Base-by-base conservation (phyloP, 2,113 vertebrate genomes). In the Xyliphius kryptos region DNA sequence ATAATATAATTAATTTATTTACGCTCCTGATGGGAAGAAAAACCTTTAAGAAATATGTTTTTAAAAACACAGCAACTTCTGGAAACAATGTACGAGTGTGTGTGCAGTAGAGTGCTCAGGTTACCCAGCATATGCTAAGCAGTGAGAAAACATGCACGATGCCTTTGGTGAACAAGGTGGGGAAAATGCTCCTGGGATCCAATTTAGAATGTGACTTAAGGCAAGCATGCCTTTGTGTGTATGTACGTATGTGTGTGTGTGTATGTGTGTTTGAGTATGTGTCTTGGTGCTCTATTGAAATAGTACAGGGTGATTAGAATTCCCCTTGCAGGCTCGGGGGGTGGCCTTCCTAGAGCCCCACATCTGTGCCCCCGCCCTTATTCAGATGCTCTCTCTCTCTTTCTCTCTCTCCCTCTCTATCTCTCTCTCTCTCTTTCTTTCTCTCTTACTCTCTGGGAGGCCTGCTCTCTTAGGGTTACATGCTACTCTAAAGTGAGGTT, bases 171-270 rank as follows among this genome's bases (percentile, higher is more conserved):
- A 92, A 91, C 89, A 91, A 92, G 92, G 90, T 85, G 89, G 82
- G 77, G 78, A 72, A 85, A 85, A 76, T 82, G 88, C 91, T 90
- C 91, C 76, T 84, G 91, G 91, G 92, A 96, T 89, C 88, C 89
- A 90, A 90, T 92, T 94, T 92, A 91, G 88, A 91, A 89, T 82
- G 88, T 90, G 91, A 91, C 91, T 92, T 90, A 87, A 91, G 91
- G 91, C 86, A 80, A 85, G 74, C 20, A 69, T 69, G 56, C 66
- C 52, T 50, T 43, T 56, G 66, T 69, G 67, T 64, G 50, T 51
- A 51, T 51, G 48, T 56, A 59, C 55, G 43, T 56, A 54, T 22
- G 60, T 51, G 58, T 20, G 64, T 43, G 73, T 70, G 69, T 60
- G 59, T 61, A 53, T 61, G 56, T 46, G 61, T n/a, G 61, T 14